Evolutionary conservation across 2,888 invertebrate species (phyloP), one percentile per base, ranked within the genome.

Genomic region (Ellobium chinense): DNA sequence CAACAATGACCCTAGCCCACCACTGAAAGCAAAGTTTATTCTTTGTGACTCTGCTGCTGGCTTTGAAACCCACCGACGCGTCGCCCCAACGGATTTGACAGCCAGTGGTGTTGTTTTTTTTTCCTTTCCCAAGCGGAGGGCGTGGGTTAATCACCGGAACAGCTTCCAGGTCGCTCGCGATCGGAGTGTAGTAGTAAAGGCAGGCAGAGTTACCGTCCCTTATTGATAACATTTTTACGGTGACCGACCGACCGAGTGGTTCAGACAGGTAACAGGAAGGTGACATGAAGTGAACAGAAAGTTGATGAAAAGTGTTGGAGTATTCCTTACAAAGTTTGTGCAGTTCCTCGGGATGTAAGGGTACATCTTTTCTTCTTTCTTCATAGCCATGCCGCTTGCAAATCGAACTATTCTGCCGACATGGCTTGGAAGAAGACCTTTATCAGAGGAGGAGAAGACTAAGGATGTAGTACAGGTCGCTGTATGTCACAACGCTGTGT

Each of bases 331-430:
- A 27, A 68, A 27, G 18, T 9, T 29, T 24, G 21, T 73, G 36
- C 39, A 27, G 24, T 60, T 58, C 60, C 7, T 69, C 54, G n/a
- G 58, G 37, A 73, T 62, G 73, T 62, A 62, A 73, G 58, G 36
- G 54, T 21, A 60, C 9, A 12, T 37, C 7, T 62, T n/a, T 34
- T 34, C 27, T 29, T 34, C 31, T 9, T 14, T 66, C 39, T 70
- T 5, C 29, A 27, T 46, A 56, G 69, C 60, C 39, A 90, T 90
- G 90, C 90, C 90, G 31, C 77, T 90, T 39, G 88, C 88, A 18
- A 85, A 86, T 36, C 82, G 90, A 80, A 88, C 88, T 79, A 83
- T 90, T 21, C 87, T 87, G 70, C 89, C 90, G 18, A 80, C 80
- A 14, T 83, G 84, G 82, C 81, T 90, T 58, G 90, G 89, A 66